Percentiles rank a stretch among this genome's conserved stretches.
phyloP scores from a whole-genome alignment of 2,888 invertebrate genomes.

The Sminthurinus aureus region DNA sequence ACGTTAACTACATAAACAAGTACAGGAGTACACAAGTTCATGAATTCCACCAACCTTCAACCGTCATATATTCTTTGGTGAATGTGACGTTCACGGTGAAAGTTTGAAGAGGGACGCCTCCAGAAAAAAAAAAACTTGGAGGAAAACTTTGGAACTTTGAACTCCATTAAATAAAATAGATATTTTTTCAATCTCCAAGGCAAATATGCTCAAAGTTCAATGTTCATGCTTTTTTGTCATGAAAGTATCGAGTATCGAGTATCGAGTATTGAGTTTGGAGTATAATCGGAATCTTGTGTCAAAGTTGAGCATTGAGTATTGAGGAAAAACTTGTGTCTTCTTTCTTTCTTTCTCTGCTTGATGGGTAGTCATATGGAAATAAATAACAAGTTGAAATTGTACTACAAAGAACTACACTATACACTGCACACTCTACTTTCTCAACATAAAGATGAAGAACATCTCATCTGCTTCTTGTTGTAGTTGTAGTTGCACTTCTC shows the following conservation, averaged over 20 bases:
- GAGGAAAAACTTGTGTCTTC: too few species aligned
- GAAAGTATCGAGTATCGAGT: too few species aligned
- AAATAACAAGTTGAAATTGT: neutral
- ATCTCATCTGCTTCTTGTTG: neutral
- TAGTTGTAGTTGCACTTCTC: neutral
- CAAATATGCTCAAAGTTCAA: conserved; percentile 4
- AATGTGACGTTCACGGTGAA: neutral
- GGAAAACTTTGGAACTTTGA: conserved; percentile 30
- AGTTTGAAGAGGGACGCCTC: conserved; percentile 1
- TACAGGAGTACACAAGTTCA: too few species aligned
- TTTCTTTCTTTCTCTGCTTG: too few species aligned
- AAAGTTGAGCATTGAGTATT: too few species aligned
- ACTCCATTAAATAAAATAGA: conserved; percentile 36
- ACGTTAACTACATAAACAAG: neutral
- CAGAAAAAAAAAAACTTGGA: neutral
- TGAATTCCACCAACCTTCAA: neutral
- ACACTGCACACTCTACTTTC: neutral
- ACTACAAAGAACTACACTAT: too few species aligned
- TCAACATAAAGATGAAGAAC: neutral
- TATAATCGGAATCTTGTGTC: too few species aligned
- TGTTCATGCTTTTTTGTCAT: too few species aligned
- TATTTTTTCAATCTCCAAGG: conserved; percentile 25
- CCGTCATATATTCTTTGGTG: neutral
- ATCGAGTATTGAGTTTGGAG: too few species aligned
- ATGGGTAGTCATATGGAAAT: neutral